Evolutionary conservation across 2,888 invertebrate genomes (phyloP).

Genomic region (Drosophila anomelani): DNA sequence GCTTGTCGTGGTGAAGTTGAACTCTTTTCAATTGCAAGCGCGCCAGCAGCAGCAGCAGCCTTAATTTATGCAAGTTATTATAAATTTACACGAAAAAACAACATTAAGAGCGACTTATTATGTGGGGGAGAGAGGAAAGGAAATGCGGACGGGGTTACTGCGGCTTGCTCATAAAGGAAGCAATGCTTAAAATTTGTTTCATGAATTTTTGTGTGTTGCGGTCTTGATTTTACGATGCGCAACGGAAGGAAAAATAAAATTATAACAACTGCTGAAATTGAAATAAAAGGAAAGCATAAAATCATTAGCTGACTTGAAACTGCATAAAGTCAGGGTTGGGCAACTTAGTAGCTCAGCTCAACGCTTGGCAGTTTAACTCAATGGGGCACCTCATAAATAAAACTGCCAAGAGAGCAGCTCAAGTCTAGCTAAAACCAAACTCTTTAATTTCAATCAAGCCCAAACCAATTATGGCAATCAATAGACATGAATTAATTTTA

Average conservation of each 20-base stretch:
- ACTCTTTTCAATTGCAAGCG: constrained; percentile 28
- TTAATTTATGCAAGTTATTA: constrained; percentile 79
- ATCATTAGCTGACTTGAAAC: constrained; percentile 61
- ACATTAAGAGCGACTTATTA: constrained; percentile 56
- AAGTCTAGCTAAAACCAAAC: background rate
- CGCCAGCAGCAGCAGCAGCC: constrained; percentile 40
- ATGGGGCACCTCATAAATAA: background rate
- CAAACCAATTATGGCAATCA: constrained; percentile 21
- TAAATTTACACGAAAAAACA: constrained; percentile 79
- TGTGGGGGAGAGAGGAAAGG: background rate
- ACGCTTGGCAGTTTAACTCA: background rate
- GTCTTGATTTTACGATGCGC: constrained; percentile 44
- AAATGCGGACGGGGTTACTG: constrained; percentile 19
- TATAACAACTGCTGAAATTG: constrained; percentile 37
- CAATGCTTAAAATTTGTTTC: constrained; percentile 61
- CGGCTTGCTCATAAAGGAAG: constrained; percentile 60
- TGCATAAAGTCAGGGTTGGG: constrained; percentile 10
- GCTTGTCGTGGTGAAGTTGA: constrained; percentile 51
- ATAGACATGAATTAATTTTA: constrained; percentile 26
- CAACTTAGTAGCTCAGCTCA: background rate
- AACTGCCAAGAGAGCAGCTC: background rate
- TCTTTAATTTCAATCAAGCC: background rate
- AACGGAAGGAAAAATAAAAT: constrained; percentile 45
- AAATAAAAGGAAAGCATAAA: constrained; percentile 66
- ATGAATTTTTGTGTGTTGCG: constrained; percentile 38